Evolutionary conservation across 2,888 invertebrate genomes (phyloP).

Genomic region (Polymixis lichenea): DNA sequence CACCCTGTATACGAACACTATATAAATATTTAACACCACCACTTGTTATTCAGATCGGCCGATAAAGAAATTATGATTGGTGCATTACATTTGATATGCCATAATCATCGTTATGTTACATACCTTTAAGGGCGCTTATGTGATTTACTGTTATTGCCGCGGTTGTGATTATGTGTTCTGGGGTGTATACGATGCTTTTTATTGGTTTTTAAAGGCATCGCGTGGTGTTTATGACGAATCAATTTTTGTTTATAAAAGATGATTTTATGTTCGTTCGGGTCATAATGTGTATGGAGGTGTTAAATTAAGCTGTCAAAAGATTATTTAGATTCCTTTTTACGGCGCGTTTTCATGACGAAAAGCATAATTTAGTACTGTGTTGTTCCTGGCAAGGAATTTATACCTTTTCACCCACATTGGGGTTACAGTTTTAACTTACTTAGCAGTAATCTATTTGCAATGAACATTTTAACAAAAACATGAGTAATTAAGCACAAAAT

Average conservation of each 20-base stretch:
- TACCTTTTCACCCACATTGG: background rate
- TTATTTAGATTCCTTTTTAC: slow-evolving; percentile 41
- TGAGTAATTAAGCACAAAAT: background rate
- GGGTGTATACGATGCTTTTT: slow-evolving; percentile 74
- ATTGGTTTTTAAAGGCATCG: slow-evolving; percentile 73
- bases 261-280: slow-evolving; percentile 29
- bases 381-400: background rate
- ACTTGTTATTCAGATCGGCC: slow-evolving; percentile 75
- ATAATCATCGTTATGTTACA: slow-evolving; percentile 74
- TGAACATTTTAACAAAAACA: background rate
- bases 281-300: slow-evolving; percentile 29
- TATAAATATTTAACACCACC: slow-evolving; percentile 81
- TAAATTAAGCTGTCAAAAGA: slow-evolving; percentile 45
- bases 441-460: background rate
- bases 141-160: slow-evolving; percentile 73
- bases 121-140: slow-evolving; percentile 72
- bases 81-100: slow-evolving; percentile 76
- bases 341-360: slow-evolving; percentile 6
- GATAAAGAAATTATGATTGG: slow-evolving; percentile 83
- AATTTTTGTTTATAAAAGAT: slow-evolving; percentile 57
- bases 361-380: slow-evolving; percentile 2
- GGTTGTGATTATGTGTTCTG: slow-evolving; percentile 71
- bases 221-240: slow-evolving; percentile 62
- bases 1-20: slow-evolving; percentile 55
- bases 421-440: background rate